Conservation (phyloP, 2,113 vertebrate species). For the Carollia perspicillata region DNA sequence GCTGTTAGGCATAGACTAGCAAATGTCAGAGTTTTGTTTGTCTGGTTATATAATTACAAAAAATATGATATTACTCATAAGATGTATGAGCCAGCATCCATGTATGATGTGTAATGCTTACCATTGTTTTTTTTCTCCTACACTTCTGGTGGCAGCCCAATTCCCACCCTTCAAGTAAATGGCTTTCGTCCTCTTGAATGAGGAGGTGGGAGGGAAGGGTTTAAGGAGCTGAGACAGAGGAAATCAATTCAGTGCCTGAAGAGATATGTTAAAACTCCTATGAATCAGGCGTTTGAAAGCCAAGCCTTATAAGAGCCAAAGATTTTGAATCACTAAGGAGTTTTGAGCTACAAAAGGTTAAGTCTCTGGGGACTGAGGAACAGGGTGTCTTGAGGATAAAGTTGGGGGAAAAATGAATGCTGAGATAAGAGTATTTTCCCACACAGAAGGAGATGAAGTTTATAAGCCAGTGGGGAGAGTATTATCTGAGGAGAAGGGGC, state of each 20-base stretch:
- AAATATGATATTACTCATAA: neutral
- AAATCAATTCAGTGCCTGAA: neutral
- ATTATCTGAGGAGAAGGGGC: neutral
- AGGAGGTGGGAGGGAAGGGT: neutral
- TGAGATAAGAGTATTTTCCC: constrained; percentile 12
- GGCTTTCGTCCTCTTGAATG: neutral
- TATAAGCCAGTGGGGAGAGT: neutral
- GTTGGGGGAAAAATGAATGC: neutral
- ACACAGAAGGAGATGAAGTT: neutral
- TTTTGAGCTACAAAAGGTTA: constrained; percentile 4
- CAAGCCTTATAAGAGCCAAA: neutral
- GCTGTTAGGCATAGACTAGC: neutral
- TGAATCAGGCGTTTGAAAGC: neutral
- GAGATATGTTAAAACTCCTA: neutral
- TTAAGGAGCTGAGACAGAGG: neutral
- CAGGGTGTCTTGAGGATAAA: neutral
- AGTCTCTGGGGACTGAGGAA: neutral
- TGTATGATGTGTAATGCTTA: neutral
- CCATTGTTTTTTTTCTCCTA: neutral
- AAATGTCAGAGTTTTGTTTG: neutral
- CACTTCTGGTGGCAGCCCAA: neutral
- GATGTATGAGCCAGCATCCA: neutral
- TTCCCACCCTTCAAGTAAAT: neutral
- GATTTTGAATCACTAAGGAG: neutral
- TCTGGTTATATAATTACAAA: neutral